Conservation (phyloP, 2,888 invertebrate species). For the Protula sp. region DNA sequence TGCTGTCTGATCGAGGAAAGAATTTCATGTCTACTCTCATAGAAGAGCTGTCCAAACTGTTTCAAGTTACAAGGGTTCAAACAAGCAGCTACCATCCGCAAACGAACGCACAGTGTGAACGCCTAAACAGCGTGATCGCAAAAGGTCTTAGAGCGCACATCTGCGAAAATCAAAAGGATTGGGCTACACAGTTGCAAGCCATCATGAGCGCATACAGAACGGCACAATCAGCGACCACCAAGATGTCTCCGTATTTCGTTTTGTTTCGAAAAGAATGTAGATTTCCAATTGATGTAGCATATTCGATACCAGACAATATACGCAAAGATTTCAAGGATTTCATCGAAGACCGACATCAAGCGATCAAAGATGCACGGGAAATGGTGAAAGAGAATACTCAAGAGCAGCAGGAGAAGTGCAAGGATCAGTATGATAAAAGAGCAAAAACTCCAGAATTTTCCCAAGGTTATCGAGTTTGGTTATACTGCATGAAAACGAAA, state of each 20-base stretch:
- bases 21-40: not conserved
- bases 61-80: not conserved
- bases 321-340: not conserved
- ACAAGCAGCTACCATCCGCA: not conserved
- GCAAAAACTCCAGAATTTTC: not conserved
- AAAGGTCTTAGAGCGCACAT: not conserved
- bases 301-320: not conserved
- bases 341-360: too few species aligned
- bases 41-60: not conserved
- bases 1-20: not conserved
- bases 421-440: not conserved
- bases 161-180: not conserved
- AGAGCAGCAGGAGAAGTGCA: not conserved
- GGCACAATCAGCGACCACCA: not conserved
- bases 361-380: too few species aligned
- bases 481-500: not conserved
- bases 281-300: not conserved
- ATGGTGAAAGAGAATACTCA: not conserved
- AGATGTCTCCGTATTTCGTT: not conserved
- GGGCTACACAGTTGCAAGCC: not conserved
- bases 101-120: not conserved
- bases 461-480: not conserved
- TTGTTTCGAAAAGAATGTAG: not conserved
- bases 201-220: not conserved
- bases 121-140: not conserved